A percentile compares a stretch with the other conserved stretches of the same genome.
Conservation (phyloP, 2,888 invertebrate genomes). For the Temnothorax rugatulus region DNA sequence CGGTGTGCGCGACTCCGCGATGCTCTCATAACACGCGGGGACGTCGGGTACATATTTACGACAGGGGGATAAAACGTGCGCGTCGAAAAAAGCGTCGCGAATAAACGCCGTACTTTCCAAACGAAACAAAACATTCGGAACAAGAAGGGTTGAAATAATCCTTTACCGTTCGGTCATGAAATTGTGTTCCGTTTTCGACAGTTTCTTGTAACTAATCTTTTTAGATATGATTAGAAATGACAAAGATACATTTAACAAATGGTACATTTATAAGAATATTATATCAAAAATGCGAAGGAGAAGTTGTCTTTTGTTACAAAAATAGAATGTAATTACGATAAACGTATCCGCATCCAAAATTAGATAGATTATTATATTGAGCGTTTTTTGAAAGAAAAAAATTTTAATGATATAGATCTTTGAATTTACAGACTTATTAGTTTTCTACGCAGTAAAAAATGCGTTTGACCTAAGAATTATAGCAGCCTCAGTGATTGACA, state of each 20-base stretch:
- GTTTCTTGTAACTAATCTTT: not conserved
- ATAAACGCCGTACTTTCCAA: constrained; percentile 59
- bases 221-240: not conserved
- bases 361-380: not conserved
- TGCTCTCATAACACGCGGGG: constrained; percentile 62
- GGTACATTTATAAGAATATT: not conserved
- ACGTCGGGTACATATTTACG: constrained; percentile 68
- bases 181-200: not conserved
- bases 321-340: not conserved
- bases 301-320: not conserved
- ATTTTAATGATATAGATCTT: not conserved
- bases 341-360: not conserved
- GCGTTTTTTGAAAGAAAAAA: not conserved
- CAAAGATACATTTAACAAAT: not conserved
- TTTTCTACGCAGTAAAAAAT: not conserved
- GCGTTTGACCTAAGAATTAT: not conserved
- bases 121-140: constrained; percentile 6
- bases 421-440: not conserved
- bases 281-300: not conserved
- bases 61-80: constrained; percentile 64
- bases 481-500: too few relatives aligned
- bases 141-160: not conserved
- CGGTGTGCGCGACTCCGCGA: constrained; percentile 65
- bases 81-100: constrained; percentile 56
- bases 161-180: not conserved